Evolutionary conservation across 2,888 invertebrate species (phyloP).

Genomic region (Disparrhopalites patrizii): DNA sequence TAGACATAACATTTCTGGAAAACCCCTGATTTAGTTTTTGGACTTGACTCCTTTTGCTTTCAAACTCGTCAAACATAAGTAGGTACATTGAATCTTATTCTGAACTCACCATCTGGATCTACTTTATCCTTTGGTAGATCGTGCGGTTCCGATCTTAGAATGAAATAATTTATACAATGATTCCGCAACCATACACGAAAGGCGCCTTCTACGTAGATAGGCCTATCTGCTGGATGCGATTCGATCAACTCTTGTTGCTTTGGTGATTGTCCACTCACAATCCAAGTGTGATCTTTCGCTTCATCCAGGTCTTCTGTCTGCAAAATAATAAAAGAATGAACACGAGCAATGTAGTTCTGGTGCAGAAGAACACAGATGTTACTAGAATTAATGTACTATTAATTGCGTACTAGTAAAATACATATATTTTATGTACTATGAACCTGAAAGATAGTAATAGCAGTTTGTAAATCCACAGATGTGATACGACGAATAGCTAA

Average conservation of each 20-base stretch:
- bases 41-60: too few relatives aligned
- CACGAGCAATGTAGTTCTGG: neutral
- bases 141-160: constrained; percentile 68
- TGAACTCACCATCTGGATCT: constrained; percentile 66
- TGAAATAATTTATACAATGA: constrained; percentile 74
- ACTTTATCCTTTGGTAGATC: constrained; percentile 53
- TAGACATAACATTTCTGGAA: neutral
- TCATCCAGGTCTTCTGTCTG: constrained; percentile 68
- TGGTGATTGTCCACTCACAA: constrained; percentile 80
- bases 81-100: neutral
- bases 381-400: neutral
- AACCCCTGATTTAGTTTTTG: neutral
- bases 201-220: constrained; percentile 79
- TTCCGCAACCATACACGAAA: constrained; percentile 73
- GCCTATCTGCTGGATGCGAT: constrained; percentile 60
- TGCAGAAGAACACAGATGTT: neutral
- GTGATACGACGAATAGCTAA: constrained; percentile 79
- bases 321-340: constrained; percentile 36
- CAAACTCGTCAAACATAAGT: neutral
- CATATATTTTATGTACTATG: constrained; percentile 33
- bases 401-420: neutral
- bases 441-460: constrained; percentile 64
- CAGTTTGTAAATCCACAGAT: constrained; percentile 70
- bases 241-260: constrained; percentile 67
- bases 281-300: constrained; percentile 83